Evolutionary conservation across 2,888 invertebrate genomes (phyloP).

Genomic region (Syrista parreyssii): DNA sequence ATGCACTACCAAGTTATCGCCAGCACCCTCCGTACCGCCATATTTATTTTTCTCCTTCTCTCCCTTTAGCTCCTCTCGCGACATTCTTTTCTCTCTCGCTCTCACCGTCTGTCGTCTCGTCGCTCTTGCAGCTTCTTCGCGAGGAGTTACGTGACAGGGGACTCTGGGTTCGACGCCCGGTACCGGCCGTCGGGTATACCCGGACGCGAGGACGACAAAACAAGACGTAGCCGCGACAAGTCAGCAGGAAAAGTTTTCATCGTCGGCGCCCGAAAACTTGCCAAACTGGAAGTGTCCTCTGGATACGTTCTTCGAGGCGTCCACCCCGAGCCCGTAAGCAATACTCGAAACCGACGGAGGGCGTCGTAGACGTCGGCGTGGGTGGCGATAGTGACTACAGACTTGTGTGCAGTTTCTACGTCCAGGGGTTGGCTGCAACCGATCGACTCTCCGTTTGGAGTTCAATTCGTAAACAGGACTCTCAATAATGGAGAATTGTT

Average conservation of each 20-base stretch:
- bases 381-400: neutral
- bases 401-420: neutral
- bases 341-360: constrained; percentile 41
- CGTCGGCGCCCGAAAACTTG: constrained; percentile 55
- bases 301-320: neutral
- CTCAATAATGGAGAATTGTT: constrained; percentile 60
- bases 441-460: constrained; percentile 37
- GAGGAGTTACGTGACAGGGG: constrained; percentile 46
- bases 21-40: neutral
- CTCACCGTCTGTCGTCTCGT: constrained; percentile 7
- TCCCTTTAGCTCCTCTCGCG: neutral
- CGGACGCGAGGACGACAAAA: constrained; percentile 40
- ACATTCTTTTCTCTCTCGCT: neutral
- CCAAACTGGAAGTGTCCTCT: constrained; percentile 47
- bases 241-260: constrained; percentile 59
- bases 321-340: constrained; percentile 23
- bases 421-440: constrained; percentile 14
- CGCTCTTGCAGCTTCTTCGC: neutral
- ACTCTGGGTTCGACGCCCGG: constrained; percentile 42
- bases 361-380: neutral
- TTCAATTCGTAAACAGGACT: constrained; percentile 63
- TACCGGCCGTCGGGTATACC: constrained; percentile 24
- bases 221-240: constrained; percentile 48
- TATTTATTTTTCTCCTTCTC: neutral
- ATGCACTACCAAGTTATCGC: neutral